These are phyloP conservation scores for Gila robusta DNA, from an alignment of 2,797 vertebrate species.

Conservation along the genomic window DNA sequence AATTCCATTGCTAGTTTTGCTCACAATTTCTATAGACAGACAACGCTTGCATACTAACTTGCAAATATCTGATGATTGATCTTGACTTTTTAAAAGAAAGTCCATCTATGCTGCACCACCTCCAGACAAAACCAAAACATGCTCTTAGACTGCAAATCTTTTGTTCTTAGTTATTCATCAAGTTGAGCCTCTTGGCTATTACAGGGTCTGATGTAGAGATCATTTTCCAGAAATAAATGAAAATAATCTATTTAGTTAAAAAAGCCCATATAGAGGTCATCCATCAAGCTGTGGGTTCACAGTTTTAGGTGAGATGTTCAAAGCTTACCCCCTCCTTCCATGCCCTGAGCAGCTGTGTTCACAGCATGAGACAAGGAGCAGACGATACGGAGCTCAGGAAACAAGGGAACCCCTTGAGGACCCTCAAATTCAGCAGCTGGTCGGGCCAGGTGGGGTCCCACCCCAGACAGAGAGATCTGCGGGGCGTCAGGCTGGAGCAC, in stretches of 20 bases:
- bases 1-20: background rate
- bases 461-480: constrained; percentile 94
- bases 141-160: background rate
- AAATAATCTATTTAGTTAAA: background rate
- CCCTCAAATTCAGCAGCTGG: constrained; percentile 90
- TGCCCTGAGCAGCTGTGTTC: constrained; percentile 88
- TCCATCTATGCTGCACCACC: background rate
- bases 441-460: constrained; percentile 89
- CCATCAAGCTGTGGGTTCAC: background rate
- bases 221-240: constrained; percentile 8
- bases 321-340: constrained; percentile 87
- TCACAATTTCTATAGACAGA: background rate
- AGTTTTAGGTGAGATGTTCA: background rate
- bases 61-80: constrained; percentile 17
- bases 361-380: constrained; percentile 93
- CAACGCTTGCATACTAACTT: background rate
- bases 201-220: background rate
- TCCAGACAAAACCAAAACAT: constrained; percentile 14
- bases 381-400: constrained; percentile 92
- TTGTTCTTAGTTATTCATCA: constrained; percentile 20
- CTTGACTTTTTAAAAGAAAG: constrained; percentile 17
- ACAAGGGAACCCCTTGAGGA: constrained; percentile 87
- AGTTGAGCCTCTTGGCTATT: background rate
- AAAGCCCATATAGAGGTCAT: constrained; percentile 11
- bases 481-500: constrained; percentile 97